These are phyloP conservation scores for Osmerus mordax DNA, from an alignment of 2,113 vertebrate genomes.

Conservation along the genomic window DNA sequence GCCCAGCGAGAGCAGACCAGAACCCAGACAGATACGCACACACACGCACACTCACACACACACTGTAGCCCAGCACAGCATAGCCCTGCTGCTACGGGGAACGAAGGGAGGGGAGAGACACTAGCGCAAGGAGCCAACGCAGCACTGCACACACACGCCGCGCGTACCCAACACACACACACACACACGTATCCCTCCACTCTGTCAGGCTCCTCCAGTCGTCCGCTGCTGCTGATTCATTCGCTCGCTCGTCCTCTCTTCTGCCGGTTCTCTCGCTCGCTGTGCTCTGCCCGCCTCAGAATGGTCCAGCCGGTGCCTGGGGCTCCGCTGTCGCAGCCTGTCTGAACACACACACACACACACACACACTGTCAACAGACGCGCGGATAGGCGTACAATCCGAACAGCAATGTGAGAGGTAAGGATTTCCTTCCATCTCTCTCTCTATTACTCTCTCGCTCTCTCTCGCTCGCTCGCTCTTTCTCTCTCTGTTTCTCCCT, in stretches of 20 bases:
- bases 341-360: slow-evolving; percentile 61
- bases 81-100: slow-evolving; percentile 52
- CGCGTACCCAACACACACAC: slow-evolving; percentile 7
- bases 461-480: neutral
- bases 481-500: neutral
- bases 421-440: slow-evolving; percentile 61
- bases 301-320: slow-evolving; percentile 79
- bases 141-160: slow-evolving; percentile 41
- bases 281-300: slow-evolving; percentile 57
- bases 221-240: slow-evolving; percentile 61
- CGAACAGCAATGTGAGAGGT: slow-evolving; percentile 76
- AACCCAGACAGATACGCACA: slow-evolving; percentile 42
- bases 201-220: slow-evolving; percentile 56
- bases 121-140: slow-evolving; percentile 61
- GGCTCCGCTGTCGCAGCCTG: slow-evolving; percentile 76
- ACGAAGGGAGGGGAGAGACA: slow-evolving; percentile 58
- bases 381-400: slow-evolving; percentile 49
- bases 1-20: slow-evolving; percentile 46
- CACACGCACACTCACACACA: slow-evolving; percentile 21
- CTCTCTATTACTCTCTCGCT: slow-evolving; percentile 19
- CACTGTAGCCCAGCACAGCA: slow-evolving; percentile 43
- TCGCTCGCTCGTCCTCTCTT: slow-evolving; percentile 50
- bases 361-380: slow-evolving; percentile 32
- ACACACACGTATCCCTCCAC: slow-evolving; percentile 28
- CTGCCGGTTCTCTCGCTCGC: slow-evolving; percentile 57